A percentile compares a stretch with the other conserved stretches of the same genome.
These are phyloP conservation scores for Seriola aureovittata DNA, from an alignment of 2,113 vertebrate species.

Conservation along the genomic window DNA sequence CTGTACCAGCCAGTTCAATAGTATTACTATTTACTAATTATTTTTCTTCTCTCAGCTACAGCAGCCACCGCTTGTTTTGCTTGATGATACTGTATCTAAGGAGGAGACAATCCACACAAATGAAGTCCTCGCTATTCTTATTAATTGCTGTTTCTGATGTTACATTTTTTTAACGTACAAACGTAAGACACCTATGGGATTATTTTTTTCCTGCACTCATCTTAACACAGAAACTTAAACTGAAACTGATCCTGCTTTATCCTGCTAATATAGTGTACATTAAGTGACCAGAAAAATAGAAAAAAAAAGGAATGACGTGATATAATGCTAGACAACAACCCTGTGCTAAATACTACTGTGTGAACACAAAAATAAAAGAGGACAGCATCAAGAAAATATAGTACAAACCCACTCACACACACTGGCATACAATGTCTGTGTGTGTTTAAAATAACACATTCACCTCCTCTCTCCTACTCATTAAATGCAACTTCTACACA, in stretches of 20 bases:
- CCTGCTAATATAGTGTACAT: neutral
- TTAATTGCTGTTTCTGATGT: neutral
- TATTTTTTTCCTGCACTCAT: neutral
- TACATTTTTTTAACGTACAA: neutral
- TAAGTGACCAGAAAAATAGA: neutral
- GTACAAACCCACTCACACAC: conserved; percentile 38
- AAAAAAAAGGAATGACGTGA: neutral
- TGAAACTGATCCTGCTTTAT: conserved; percentile 4
- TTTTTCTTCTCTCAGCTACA: neutral
- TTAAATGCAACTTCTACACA: conserved; percentile 5
- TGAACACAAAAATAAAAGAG: conserved; percentile 11
- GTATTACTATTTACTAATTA: neutral
- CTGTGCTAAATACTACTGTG: neutral
- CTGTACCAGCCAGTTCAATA: neutral
- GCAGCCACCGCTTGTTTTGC: no score
- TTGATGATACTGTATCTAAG: no score
- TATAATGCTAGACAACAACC: neutral
- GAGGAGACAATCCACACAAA: no score
- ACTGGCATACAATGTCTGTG: conserved; percentile 8
- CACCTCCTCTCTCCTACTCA: conserved; percentile 23
- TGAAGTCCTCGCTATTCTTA: neutral
- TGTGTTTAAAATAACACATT: conserved; percentile 42
- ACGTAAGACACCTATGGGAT: neutral
- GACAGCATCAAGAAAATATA: conserved; percentile 13
- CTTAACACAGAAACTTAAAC: neutral